A percentile compares a stretch with the other conserved stretches of the same genome.
Evolutionary conservation across 2,113 vertebrate species (phyloP).

Genomic region (Gavia stellata): DNA sequence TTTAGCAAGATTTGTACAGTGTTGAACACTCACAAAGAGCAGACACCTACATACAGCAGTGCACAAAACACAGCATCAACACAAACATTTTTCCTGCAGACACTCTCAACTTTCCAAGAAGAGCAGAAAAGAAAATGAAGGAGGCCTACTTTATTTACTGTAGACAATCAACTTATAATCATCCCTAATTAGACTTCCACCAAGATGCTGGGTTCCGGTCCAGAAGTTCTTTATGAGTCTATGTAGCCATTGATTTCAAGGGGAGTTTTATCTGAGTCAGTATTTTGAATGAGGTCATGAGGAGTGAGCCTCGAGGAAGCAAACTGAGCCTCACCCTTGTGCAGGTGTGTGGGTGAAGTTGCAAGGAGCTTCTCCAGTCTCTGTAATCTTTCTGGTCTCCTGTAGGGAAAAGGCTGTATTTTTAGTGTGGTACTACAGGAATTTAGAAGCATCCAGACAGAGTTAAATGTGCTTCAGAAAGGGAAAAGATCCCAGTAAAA

Average conservation of each 20-base stretch:
- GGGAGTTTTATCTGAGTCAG: not conserved
- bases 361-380: not conserved
- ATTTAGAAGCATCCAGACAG: not conserved
- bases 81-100: not conserved
- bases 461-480: not conserved
- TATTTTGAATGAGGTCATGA: not conserved
- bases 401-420: not conserved
- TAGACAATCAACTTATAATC: not conserved
- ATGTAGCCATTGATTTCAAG: not conserved
- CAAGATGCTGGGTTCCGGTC: not conserved
- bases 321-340: not conserved
- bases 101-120: not conserved
- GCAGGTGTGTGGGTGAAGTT: slow-evolving; percentile 18
- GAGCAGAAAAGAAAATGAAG: not conserved
- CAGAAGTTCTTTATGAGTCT: slow-evolving; percentile 7
- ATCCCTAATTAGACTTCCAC: not conserved
- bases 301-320: not conserved
- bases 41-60: not conserved
- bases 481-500: not conserved
- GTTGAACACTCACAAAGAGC: not conserved
- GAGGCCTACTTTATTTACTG: not conserved
- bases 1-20: not conserved
- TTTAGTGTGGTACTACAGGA: not conserved
- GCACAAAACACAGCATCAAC: not conserved
- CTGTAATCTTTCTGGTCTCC: not conserved